Conservation (phyloP, 2,888 invertebrate species). For the Slavum lentiscoides region DNA sequence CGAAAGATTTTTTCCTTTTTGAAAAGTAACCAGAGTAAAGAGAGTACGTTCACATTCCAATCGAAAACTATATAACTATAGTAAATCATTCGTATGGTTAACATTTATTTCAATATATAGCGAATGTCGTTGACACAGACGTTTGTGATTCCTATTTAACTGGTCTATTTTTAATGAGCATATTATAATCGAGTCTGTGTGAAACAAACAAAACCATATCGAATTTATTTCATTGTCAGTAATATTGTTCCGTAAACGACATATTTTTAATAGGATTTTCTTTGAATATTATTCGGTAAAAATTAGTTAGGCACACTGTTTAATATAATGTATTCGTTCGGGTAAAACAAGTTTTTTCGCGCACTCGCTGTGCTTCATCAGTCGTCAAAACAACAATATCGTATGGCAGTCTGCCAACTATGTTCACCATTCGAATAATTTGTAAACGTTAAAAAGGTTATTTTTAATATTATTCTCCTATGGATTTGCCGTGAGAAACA, state of each 20-base stretch:
- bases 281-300: background rate
- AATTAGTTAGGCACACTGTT: background rate
- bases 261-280: background rate
- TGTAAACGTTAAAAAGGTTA: background rate
- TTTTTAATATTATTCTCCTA: slow-evolving; percentile 3
- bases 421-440: slow-evolving; percentile 13
- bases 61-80: no score
- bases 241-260: background rate
- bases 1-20: no score
- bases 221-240: background rate
- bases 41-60: no score
- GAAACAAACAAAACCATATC: slow-evolving; percentile 4
- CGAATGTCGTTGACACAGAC: background rate
- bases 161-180: background rate
- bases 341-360: slow-evolving; percentile 39
- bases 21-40: no score
- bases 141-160: background rate
- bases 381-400: slow-evolving; percentile 34
- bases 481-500: background rate
- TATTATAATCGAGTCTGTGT: background rate
- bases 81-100: no score
- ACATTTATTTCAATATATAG: no score
- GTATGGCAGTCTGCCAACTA: slow-evolving; percentile 27
- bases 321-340: slow-evolving; percentile 28
- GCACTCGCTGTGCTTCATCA: background rate